Percentiles rank a stretch among this genome's conserved stretches.
Evolutionary conservation across 2,113 vertebrate genomes (phyloP).

Genomic region (Cathartes aura): DNA sequence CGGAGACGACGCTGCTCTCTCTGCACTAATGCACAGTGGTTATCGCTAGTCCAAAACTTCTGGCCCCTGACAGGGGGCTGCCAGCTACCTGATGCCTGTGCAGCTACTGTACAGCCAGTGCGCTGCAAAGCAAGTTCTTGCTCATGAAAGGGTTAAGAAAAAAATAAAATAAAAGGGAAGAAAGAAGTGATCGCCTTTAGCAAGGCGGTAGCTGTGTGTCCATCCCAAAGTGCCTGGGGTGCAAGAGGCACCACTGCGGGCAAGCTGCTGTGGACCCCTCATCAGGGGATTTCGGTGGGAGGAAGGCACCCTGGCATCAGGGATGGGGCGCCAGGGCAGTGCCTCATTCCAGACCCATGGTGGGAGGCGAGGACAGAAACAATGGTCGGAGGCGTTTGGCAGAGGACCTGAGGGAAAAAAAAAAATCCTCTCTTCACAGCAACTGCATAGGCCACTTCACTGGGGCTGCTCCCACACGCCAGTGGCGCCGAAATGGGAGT

Average conservation of each 20-base stretch:
- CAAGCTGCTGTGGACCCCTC: background rate
- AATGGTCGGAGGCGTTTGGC: constrained; percentile 44
- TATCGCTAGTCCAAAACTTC: background rate
- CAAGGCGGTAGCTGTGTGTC: background rate
- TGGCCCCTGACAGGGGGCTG: background rate
- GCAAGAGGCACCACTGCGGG: background rate
- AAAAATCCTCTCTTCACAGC: constrained; percentile 4
- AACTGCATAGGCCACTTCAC: constrained; percentile 16
- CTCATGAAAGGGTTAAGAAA: background rate
- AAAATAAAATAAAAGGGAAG: background rate
- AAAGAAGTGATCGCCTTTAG: background rate
- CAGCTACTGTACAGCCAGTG: rapidly evolving
- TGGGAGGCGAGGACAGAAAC: constrained; percentile 34
- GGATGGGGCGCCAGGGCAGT: background rate
- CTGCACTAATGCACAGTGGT: background rate
- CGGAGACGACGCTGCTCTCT: rapidly evolving
- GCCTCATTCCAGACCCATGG: background rate
- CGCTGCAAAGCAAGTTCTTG: background rate
- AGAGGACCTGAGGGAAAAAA: constrained; percentile 5
- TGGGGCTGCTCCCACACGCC: background rate
- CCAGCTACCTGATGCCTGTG: rapidly evolving
- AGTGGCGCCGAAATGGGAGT: background rate
- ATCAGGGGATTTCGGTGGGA: background rate
- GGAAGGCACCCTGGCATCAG: background rate
- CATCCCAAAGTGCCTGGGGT: background rate